Base-by-base conservation (phyloP, 1,140 invertebrate species). In the Saccostrea echinata region DNA sequence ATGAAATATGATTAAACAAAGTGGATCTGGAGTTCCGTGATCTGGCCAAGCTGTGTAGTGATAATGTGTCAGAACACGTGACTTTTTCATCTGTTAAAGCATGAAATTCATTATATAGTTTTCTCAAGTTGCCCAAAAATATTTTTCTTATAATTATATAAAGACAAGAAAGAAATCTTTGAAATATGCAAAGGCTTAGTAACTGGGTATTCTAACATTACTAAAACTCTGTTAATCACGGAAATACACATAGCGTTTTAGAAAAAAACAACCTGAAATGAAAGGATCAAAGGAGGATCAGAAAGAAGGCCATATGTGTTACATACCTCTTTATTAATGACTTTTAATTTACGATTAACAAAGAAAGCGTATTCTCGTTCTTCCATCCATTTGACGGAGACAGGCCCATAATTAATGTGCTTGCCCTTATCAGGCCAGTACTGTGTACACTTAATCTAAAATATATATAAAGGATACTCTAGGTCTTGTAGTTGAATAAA, bases 11-110 rank as follows among this genome's bases (percentile, higher is more conserved):
- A 86, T 68, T 16, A 86, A n/a, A 13, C 33, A 55, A 27, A 86
- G 27, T 18, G 85, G 85, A 33, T 87, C 86, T 0, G 86, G 86
- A 3, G 86, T 87, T 12, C 86, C 86, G 84, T 88, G 86, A 27
- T 88, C 86, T 0, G 86, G 86, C 86, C 86, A 88, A 2, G 86
- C 30, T 8, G 86, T 88, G 64, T 84, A 88, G 55, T 88, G 86
- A 51, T 76, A 88, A 9, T 88, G 86, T 16, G 52, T 30, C n/a
- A 88, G 30, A 18, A 18, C 27, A 30, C 68, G 68, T 76, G 68
- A 76, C 13, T 21, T 64, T 18, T 81, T 35, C 21, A 24, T 61
- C 55, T 87, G 71, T 12, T 82, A 33, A 0, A 27, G 53, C 43
- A 81, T 24, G 8, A 80, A 1, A 85, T n/a, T n/a, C n/a, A n/a